Conservation (phyloP, 2,888 invertebrate genomes). For the Marasmarcha lunaedactyla region DNA sequence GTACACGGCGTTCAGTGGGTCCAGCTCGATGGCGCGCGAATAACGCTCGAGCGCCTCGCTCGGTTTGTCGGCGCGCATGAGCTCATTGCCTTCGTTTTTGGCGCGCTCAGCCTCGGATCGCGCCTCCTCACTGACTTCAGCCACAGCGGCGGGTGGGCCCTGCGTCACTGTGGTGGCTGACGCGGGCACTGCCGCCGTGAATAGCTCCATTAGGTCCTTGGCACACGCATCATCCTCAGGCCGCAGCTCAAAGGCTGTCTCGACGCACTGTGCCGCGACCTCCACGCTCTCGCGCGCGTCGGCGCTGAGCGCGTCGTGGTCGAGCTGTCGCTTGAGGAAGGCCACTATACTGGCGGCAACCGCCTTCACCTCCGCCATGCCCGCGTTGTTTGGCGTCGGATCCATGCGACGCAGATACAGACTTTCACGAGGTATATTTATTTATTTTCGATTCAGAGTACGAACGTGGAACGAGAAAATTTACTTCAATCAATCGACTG, state of each 20-base stretch:
- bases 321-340: constrained; percentile 68
- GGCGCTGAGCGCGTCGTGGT: constrained; percentile 46
- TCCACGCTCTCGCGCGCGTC: constrained; percentile 82
- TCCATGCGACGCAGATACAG: neutral
- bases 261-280: constrained; percentile 95
- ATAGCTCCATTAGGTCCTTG: constrained; percentile 40
- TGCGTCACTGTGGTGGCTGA: constrained; percentile 32
- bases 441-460: neutral
- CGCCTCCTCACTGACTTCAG: neutral
- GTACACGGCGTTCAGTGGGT: constrained; percentile 91
- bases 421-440: neutral
- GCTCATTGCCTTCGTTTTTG: constrained; percentile 88
- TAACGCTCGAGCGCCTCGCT: constrained; percentile 87
- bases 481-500: too few species aligned
- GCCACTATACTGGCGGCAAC: constrained; percentile 70
- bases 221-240: constrained; percentile 47
- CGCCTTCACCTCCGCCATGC: constrained; percentile 50
- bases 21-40: constrained; percentile 88
- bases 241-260: constrained; percentile 86
- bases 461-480: neutral
- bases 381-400: too few species aligned
- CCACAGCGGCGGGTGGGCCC: constrained; percentile 8
- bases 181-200: constrained; percentile 26
- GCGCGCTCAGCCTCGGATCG: constrained; percentile 82
- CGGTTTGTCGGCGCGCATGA: constrained; percentile 88